Base-by-base conservation (phyloP, 2,888 invertebrate species). In the Ormyrus pomaceus region DNA sequence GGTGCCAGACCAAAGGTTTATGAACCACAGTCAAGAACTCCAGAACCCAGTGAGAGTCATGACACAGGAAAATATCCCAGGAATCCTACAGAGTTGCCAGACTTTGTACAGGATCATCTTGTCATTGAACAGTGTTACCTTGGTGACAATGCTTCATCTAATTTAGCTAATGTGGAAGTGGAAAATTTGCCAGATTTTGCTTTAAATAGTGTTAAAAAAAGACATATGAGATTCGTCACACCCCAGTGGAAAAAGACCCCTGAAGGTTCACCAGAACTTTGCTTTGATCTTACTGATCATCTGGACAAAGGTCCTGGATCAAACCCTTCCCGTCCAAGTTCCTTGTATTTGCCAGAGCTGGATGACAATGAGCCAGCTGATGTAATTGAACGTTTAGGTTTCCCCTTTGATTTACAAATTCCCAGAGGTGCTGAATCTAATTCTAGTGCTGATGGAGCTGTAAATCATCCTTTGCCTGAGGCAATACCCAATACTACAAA, bases 91-190 rank as follows among this genome's bases (percentile, higher is more conserved):
- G 94, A 95, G 8, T 89, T 96, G 84, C 97, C 97, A 0, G 97
- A 97, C 89, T 97, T 97, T 91, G 97, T 97, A 72, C 97, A 97
- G 89, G 97, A 97, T 91, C 97, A 97, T 91, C 93, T 96, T 90
- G 93, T 96, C 84, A 94, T 96, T 58, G 96, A 96, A 87, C 95
- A 96, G 86, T 94, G 94, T 82, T 95, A 94, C 89, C 91, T 95
- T 86, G 89, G 88, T 72, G 85, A 86, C 13, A 85, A 86, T 69
- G 82, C 84, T 19, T 82, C 66, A 71, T 83, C 84, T n/a, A 83
- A 84, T 91, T 91, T 76, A 50, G 10, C 50, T 34, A 79, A 46
- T 75, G 83, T 81, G 55, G 85, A 85, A 68, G 82, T 83, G 34
- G 93, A 94, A 86, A 94, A 94, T 91, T 91, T 95, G 83, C 95